Evolutionary conservation across 1,140 invertebrate species (phyloP).

Genomic region (Octopus sinensis): DNA sequence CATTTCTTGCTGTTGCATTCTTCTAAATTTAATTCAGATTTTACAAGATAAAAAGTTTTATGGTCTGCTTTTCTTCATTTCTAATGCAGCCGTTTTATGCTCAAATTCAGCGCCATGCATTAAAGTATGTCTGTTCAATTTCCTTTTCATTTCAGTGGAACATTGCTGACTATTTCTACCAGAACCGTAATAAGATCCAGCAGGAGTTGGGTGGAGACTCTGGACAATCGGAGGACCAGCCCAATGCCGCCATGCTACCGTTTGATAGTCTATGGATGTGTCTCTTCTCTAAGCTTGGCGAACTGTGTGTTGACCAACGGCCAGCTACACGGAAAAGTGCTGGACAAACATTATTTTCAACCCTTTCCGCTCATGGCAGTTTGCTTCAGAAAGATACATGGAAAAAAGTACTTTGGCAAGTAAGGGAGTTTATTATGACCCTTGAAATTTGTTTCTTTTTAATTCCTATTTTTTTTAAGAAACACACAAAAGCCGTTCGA

Average conservation of each 20-base stretch:
- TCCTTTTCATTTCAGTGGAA: slow-evolving; percentile 75
- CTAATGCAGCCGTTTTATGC: no score
- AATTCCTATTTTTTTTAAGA: neutral
- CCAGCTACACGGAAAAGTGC: slow-evolving; percentile 97
- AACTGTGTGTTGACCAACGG: slow-evolving; percentile 89
- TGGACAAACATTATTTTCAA: slow-evolving; percentile 96
- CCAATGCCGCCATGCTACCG: slow-evolving; percentile 62
- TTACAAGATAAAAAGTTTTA: no score
- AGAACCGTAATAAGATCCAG: slow-evolving; percentile 83
- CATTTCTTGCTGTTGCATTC: no score
- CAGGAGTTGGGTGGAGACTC: slow-evolving; percentile 37
- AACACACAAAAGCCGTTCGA: neutral
- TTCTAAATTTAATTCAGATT: no score
- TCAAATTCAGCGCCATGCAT: no score
- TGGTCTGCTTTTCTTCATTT: no score
- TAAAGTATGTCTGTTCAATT: no score
- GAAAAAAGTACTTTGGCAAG: slow-evolving; percentile 64
- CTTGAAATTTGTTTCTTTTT: neutral
- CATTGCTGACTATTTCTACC: slow-evolving; percentile 93
- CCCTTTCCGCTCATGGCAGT: slow-evolving; percentile 89
- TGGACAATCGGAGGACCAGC: slow-evolving; percentile 21
- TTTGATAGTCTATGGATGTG: slow-evolving; percentile 96
- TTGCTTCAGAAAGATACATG: slow-evolving; percentile 80
- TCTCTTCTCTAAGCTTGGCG: slow-evolving; percentile 82
- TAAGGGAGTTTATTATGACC: slow-evolving; percentile 24